These are phyloP conservation scores for Melanotaenia boesemani DNA, from an alignment of 2,797 vertebrate genomes.

Conservation along the genomic window DNA sequence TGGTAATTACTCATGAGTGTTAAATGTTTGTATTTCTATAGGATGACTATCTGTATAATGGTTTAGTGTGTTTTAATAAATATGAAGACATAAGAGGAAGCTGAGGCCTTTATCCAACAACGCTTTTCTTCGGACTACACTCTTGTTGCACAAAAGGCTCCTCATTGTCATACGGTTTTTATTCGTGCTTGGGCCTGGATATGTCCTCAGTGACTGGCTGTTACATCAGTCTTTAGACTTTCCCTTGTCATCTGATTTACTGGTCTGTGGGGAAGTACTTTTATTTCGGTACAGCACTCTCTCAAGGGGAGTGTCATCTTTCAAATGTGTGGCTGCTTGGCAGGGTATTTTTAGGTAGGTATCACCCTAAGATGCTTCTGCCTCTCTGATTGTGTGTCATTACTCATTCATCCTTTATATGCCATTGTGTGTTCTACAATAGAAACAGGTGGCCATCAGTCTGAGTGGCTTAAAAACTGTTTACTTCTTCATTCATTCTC, in stretches of 20 bases:
- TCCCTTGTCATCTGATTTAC: conserved; percentile 75
- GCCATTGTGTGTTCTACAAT: background rate
- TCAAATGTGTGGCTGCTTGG: conserved; percentile 67
- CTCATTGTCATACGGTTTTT: conserved; percentile 35
- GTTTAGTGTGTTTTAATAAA: conserved; percentile 7
- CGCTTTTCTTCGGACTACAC: conserved; percentile 10
- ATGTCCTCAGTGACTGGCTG: conserved; percentile 56
- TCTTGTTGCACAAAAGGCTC: conserved; percentile 40
- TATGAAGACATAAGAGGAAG: conserved; percentile 17
- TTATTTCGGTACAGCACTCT: conserved; percentile 80
- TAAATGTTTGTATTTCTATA: background rate
- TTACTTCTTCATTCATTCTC: conserved; percentile 7
- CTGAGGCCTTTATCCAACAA: conserved; percentile 17
- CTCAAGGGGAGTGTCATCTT: conserved; percentile 78
- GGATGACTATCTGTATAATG: background rate
- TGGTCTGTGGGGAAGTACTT: conserved; percentile 77
- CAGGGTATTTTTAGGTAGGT: conserved; percentile 73
- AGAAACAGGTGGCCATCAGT: background rate
- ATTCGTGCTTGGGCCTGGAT: conserved; percentile 47
- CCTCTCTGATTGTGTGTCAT: conserved; percentile 39
- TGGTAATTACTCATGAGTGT: too few species aligned
- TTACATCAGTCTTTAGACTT: conserved; percentile 70
- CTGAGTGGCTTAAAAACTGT: background rate
- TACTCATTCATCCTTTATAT: conserved; percentile 39
- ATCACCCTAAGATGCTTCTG: conserved; percentile 60